Evolutionary conservation across 2,888 invertebrate genomes (phyloP).

Genomic region (Apamea epomidion): DNA sequence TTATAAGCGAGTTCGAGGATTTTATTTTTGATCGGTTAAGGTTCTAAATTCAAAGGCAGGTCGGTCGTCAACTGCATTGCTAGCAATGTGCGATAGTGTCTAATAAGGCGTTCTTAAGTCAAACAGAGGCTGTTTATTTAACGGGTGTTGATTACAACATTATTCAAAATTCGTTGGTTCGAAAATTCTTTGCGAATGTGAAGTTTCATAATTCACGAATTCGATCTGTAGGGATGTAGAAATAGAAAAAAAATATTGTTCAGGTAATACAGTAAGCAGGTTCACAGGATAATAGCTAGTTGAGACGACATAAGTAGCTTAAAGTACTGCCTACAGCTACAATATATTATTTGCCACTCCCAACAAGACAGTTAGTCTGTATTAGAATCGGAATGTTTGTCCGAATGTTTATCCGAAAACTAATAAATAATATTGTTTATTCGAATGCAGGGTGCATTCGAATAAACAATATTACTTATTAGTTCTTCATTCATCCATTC

Average conservation of each 20-base stretch:
- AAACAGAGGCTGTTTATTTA: constrained; percentile 45
- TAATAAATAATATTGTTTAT: background rate
- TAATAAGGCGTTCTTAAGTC: constrained; percentile 54
- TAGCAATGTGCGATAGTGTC: constrained; percentile 46
- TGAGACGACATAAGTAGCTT: too few relatives aligned
- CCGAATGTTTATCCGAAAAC: background rate
- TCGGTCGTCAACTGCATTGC: constrained; percentile 26
- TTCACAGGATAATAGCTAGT: background rate
- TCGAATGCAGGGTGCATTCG: too few relatives aligned
- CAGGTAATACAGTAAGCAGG: background rate
- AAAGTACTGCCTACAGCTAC: too few relatives aligned
- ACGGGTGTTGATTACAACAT: constrained; percentile 45
- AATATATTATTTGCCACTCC: background rate
- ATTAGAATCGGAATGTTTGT: background rate
- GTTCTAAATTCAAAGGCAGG: constrained; percentile 56
- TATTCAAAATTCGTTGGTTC: constrained; percentile 40
- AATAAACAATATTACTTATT: too few relatives aligned
- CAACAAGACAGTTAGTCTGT: background rate
- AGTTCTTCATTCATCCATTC: constrained; percentile 21
- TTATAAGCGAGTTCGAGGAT: constrained; percentile 68
- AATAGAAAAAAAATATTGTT: background rate
- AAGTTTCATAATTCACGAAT: background rate
- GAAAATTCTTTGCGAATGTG: constrained; percentile 11
- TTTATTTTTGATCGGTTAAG: constrained; percentile 61
- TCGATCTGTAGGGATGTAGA: background rate